Evolutionary conservation across 2,113 vertebrate species (phyloP), one percentile per base, ranked within the genome.

Genomic region (Nestor notabilis): DNA sequence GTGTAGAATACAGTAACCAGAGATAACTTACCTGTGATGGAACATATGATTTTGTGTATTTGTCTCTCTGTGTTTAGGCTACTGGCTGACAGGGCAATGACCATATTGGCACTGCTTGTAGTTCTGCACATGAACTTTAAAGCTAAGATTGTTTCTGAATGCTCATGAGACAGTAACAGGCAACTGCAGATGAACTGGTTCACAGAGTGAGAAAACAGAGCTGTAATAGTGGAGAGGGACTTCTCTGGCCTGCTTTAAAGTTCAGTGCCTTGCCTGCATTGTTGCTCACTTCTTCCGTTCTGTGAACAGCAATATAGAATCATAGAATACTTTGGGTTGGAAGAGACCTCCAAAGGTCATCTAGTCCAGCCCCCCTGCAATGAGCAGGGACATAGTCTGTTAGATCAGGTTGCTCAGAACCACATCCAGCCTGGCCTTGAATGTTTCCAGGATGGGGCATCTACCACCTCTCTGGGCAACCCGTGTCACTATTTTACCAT

Each of bases 21-120:
- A 63, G 41, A 76, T 37, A 29, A 63, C 74, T 86, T 35, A 65
- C 27, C 39, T 39, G 4, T 43, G 49, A 80, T 28, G 49, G 31
- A 91, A 49, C 12, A 81, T 80, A 61, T 60, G 4, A 3, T 19
- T 52, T 13, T 24, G 5, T 53, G 15, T 82, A 13, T 74, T 43
- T 76, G 29, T 58, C 31, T 74, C 63, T 74, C 17, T 0, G 0
- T 49, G 35, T 31, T 43, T 0, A 0, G 50, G 50, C 23, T 68
- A 5, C 21, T 75, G 18, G 19, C 71, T 10, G 2, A 27, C 20
- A 60, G 27, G 39, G 10, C 1, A 1, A 17, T 0, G 2, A 71
- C 43, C 5, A 39, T 10, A 11, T 89, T 33, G 87, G 5, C 20
- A 16, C 49, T 52, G 5, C 14, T 33, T 60, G 13, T 50, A 33